Evolutionary conservation across 37 sponge, comb jelly and placozoan genomes (phyloP), one percentile per base, ranked within the genome.

Genomic region (Axinella damicornis): DNA sequence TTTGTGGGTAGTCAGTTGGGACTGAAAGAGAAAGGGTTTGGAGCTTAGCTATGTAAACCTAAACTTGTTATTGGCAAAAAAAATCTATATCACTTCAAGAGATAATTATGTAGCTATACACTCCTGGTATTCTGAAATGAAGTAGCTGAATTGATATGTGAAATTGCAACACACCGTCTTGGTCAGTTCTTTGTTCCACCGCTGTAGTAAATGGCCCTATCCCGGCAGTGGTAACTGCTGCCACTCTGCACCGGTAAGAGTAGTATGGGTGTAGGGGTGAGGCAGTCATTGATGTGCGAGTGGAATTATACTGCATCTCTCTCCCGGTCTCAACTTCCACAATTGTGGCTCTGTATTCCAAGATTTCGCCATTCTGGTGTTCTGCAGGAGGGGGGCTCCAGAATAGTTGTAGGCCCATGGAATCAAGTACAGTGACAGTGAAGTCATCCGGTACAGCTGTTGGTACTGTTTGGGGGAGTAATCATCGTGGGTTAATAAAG

Each of bases 101-200:
- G n/a, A n/a, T n/a, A n/a, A n/a, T n/a, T n/a, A n/a, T n/a, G n/a
- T n/a, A n/a, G n/a, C 33, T 33, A n/a, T n/a, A 74, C n/a, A n/a
- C n/a, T n/a, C n/a, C n/a, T n/a, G n/a, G n/a, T n/a, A n/a, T n/a
- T n/a, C n/a, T 24, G 25, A 28, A 64, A n/a, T n/a, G n/a, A n/a
- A n/a, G n/a, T n/a, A n/a, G n/a, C n/a, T n/a, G n/a, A n/a, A n/a
- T n/a, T n/a, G n/a, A n/a, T n/a, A n/a, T n/a, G n/a, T n/a, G n/a
- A n/a, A n/a, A n/a, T n/a, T n/a, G n/a, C n/a, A n/a, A 75, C 82
- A 32, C 57, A 81, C 82, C 61, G 33, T 69, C 82, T 70, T 67
- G 32, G 2, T 57, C 60, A 37, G 55, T 69, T 4, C 25, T 35
- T 22, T 70, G 60, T 57, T 4, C 12, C 25, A 9, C 15, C 22